These are phyloP conservation scores for Spodoptera litura DNA, from an alignment of 1,140 invertebrate genomes.

Conservation along the genomic window DNA sequence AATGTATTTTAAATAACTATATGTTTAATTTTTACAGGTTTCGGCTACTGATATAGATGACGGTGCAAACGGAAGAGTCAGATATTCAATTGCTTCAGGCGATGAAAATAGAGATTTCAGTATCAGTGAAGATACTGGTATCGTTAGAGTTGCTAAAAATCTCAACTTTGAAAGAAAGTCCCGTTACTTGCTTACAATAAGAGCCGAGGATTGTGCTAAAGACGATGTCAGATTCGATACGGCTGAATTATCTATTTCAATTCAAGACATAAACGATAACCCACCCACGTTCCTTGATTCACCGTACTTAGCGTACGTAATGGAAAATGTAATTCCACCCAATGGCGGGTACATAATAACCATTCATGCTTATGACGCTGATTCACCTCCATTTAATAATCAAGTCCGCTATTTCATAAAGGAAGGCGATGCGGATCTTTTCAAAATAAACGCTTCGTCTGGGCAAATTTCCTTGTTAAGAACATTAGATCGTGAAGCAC, in stretches of 20 bases:
- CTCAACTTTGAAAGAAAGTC: conserved; percentile 96
- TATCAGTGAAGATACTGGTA: conserved; percentile 95
- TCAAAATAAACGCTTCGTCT: conserved; percentile 95
- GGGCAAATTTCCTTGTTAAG: conserved; percentile 94
- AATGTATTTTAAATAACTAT: too few species aligned
- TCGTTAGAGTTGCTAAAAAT: conserved; percentile 95
- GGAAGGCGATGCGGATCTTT: conserved; percentile 95
- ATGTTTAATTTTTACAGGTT: conserved; percentile 86
- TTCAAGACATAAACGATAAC: conserved; percentile 98
- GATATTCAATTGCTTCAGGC: conserved; percentile 95
- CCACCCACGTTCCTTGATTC: conserved; percentile 96
- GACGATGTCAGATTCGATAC: conserved; percentile 89
- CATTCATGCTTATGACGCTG: conserved; percentile 95
- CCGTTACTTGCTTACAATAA: conserved; percentile 93
- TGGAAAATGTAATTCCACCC: conserved; percentile 95
- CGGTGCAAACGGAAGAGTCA: conserved; percentile 94
- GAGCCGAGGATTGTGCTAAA: conserved; percentile 95
- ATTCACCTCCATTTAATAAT: conserved; percentile 95
- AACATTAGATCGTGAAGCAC: conserved; percentile 93
- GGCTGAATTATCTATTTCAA: conserved; percentile 89
- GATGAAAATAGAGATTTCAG: conserved; percentile 96
- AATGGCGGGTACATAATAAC: conserved; percentile 92
- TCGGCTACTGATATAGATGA: conserved; percentile 97
- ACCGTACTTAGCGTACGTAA: conserved; percentile 96
- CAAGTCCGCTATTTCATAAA: conserved; percentile 96